phyloP scores from a whole-genome alignment of 2,888 invertebrate species.

The Thymelicus sylvestris region DNA sequence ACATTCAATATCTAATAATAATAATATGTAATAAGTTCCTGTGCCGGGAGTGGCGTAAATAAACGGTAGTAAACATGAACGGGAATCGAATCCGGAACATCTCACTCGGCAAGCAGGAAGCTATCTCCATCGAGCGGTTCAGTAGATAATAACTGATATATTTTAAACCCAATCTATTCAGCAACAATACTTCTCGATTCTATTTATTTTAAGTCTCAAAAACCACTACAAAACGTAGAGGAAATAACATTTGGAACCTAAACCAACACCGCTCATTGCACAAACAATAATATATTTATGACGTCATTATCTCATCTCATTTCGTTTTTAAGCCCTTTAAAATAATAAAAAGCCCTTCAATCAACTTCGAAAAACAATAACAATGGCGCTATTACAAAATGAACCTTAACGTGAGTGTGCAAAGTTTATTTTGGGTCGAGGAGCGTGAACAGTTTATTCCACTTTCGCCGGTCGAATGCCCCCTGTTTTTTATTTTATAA shows the following conservation, averaged over 20 bases:
- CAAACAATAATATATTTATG: constrained; percentile 36
- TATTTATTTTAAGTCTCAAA: constrained; percentile 13
- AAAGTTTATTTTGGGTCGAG: constrained; percentile 2
- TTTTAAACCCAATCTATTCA: neutral
- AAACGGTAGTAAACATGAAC: too few species aligned
- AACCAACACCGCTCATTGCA: constrained; percentile 29
- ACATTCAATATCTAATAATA: too few species aligned
- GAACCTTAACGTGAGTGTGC: neutral
- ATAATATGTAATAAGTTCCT: too few species aligned
- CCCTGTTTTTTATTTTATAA: constrained; percentile 79
- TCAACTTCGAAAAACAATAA: constrained; percentile 36
- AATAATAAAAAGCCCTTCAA: constrained; percentile 54
- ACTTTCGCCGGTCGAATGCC: constrained; percentile 49
- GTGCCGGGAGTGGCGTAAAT: too few species aligned
- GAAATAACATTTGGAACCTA: constrained; percentile 33
- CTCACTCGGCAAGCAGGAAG: too few species aligned
- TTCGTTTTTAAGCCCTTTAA: constrained; percentile 42
- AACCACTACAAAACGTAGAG: neutral
- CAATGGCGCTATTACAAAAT: neutral
- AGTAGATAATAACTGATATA: too few species aligned
- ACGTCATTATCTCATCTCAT: constrained; percentile 42
- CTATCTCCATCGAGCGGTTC: too few species aligned
- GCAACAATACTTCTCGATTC: neutral
- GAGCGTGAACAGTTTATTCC: constrained; percentile 40
- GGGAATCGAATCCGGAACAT: too few species aligned